These are phyloP conservation scores for Limosa lapponica DNA, from an alignment of 2,797 vertebrate species.

Conservation along the genomic window DNA sequence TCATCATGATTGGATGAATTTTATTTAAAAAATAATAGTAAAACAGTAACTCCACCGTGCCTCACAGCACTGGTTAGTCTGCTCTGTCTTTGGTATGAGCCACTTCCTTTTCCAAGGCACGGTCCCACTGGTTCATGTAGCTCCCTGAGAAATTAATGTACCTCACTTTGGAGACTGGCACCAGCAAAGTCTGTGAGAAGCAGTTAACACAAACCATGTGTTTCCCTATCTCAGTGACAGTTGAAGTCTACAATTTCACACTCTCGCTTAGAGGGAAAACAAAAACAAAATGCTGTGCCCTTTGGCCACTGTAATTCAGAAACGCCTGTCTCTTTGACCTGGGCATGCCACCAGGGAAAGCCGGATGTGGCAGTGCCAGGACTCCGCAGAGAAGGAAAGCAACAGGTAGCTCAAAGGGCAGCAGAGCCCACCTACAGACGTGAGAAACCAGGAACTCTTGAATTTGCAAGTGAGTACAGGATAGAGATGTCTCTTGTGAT, in stretches of 20 bases:
- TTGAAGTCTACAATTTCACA: constrained; percentile 46
- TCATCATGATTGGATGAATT: background rate
- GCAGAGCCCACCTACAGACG: background rate
- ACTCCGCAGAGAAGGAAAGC: background rate
- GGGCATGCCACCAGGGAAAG: background rate
- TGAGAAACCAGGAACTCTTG: background rate
- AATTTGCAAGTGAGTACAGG: background rate
- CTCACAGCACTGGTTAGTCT: background rate
- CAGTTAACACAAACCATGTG: constrained; percentile 50
- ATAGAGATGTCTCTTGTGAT: background rate
- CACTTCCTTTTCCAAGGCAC: background rate
- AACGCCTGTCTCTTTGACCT: constrained; percentile 23
- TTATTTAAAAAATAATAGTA: background rate
- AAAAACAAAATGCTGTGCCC: constrained; percentile 19
- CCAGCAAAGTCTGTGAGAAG: background rate
- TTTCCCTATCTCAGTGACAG: background rate
- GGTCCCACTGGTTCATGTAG: background rate
- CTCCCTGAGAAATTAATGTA: background rate
- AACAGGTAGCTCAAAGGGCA: constrained; percentile 16
- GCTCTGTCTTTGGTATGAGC: background rate
- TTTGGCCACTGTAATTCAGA: constrained; percentile 49
- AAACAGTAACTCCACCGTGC: background rate
- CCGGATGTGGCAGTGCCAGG: background rate
- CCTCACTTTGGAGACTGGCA: background rate
- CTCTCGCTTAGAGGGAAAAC: constrained; percentile 45